Base-by-base conservation (phyloP, 2,888 invertebrate species). In the Drosophila nigritarsus region DNA sequence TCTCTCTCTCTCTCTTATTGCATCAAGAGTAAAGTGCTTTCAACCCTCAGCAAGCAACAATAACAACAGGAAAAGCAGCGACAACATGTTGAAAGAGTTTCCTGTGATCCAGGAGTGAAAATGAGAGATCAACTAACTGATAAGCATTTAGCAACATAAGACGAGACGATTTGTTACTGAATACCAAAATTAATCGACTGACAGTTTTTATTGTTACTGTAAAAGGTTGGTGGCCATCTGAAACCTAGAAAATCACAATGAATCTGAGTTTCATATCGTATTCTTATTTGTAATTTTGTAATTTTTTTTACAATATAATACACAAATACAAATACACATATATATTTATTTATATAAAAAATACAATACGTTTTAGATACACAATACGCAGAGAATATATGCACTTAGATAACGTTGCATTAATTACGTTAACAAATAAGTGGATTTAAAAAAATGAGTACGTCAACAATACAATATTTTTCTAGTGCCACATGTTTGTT, bases 31-130 rank as follows among this genome's bases (percentile, higher is more conserved):
- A 15, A 29, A 40, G 7, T 29, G 13, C 2, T 49, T 67, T 54
- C 54, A 67, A 70, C 68, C 68, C 69, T 60, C 30, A 20, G 34
- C 38, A 55, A 36, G 20, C 9, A 24, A 1, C 50, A 56, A 56
- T 11, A 30, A 29, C 27, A n/a, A 30, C 20, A 42, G 7, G 1
- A 6, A 20, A 15, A 20, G 15, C 56, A 27, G 6, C 15, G 24
- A 11, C 40, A 45, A 49, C 40, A 60, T 54, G 68, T 42, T 67
- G 68, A 29, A 18, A 20, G 49, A 15, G 11, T 18, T 40, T 67
- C n/a, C n/a, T 36, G 9, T 59, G 69, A 69, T 66, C 68, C 27
- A 59, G 4, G 11, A 27, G 53, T 36, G 29, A 32, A 18, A 40
- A 24, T 24, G 15, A 3, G 8, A 53, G 68, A 67, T 69, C 67